These are phyloP conservation scores for Palaemon carinicauda DNA, from an alignment of 1,140 invertebrate species.

Conservation along the genomic window DNA sequence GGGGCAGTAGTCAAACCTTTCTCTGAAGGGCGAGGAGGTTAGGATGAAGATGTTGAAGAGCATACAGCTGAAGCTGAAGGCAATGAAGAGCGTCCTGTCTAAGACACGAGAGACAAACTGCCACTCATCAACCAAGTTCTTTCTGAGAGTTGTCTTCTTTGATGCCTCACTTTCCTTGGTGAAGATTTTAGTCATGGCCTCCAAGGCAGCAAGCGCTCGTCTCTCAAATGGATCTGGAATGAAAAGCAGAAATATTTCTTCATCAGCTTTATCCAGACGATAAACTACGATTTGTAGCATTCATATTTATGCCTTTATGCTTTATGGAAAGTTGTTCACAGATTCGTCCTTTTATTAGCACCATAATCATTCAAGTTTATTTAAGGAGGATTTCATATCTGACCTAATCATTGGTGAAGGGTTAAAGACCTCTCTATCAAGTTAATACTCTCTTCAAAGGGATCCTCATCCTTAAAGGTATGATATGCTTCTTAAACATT, in stretches of 20 bases:
- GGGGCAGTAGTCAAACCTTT: conserved; percentile 53
- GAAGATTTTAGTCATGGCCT: conserved; percentile 37
- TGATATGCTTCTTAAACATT: too few relatives aligned
- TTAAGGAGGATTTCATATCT: too few relatives aligned
- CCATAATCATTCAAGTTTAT: too few relatives aligned
- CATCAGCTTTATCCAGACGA: too few relatives aligned
- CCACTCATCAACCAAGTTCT: conserved; percentile 51
- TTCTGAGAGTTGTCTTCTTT: neutral
- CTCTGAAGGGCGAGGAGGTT: conserved; percentile 54
- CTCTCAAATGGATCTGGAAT: conserved; percentile 50
- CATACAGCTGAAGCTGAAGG: conserved; percentile 37
- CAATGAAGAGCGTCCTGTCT: conserved; percentile 53
- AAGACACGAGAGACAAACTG: conserved; percentile 57
- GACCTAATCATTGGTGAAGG: too few relatives aligned
- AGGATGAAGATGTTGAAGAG: conserved; percentile 59
- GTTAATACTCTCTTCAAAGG: too few relatives aligned
- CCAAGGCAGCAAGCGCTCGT: conserved; percentile 37
- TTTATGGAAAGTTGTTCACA: too few relatives aligned
- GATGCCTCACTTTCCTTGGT: neutral
- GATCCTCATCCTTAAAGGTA: too few relatives aligned
- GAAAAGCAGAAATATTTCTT: neutral
- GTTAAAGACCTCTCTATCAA: too few relatives aligned
- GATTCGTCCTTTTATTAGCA: too few relatives aligned
- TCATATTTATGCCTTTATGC: too few relatives aligned
- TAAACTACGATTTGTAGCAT: too few relatives aligned